Evolutionary conservation across 2,888 invertebrate species (phyloP), one percentile per base, ranked within the genome.

Genomic region (Epistrophe grossulariae): DNA sequence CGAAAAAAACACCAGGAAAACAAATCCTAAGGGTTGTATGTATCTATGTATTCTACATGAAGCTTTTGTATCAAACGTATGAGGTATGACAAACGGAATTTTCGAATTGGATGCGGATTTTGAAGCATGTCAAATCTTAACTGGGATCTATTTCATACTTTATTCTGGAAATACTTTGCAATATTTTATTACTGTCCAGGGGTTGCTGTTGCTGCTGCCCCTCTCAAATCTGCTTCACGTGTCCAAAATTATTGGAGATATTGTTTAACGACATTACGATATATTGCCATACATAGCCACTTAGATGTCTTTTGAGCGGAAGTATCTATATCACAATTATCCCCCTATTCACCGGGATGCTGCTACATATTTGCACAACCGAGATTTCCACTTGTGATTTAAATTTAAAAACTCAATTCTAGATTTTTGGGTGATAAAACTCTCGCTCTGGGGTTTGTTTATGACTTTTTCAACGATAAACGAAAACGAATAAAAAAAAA

Each of bases 371-470:
- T 64, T 45, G 6, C 6, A 0, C 43, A 43, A 17, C 48, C 15
- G 40, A 64, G 45, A 62, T 17, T 55, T 24, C 40, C 55, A 40
- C 70, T 66, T 70, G 38, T 52, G 73, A 59, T 60, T 66, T 48
- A n/a, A 52, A 35, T 73, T 45, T 55, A 71, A 79, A n/a, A 68
- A 52, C 57, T 79, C 64, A 48, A 66, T 80, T 55, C 70, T 48
- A 50, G 73, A 50, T 28, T 57, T 62, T 24, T 8, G 76, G 73
- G 85, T 78, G 85, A 85, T 85, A 85, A 85, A 85, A 85, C 70
- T 85, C 80, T 85, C 81, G 85, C 81, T 81, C 28, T n/a, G 35
- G 57, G 35, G 64, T 81, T 84, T 80, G 80, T 80, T 84, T 81
- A 72, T 77, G 76, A 19, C 60, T 60, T 66, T 72, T 48, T 48